phyloP scores from a whole-genome alignment of 2,888 invertebrate species.

The Phorcus lineatus region DNA sequence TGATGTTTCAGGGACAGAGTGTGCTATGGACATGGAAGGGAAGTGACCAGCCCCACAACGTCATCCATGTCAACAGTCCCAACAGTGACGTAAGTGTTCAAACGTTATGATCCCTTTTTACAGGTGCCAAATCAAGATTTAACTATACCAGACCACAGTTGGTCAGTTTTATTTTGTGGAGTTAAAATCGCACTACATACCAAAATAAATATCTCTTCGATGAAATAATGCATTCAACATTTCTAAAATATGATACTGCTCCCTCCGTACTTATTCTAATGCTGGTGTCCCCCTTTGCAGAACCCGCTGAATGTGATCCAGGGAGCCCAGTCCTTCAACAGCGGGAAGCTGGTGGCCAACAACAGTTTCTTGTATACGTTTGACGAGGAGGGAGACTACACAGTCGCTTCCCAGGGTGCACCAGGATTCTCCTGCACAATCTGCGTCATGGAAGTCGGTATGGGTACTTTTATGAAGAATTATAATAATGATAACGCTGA shows the following conservation, averaged over 20 bases:
- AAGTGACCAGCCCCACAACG: conserved; percentile 71
- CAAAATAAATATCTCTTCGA: too few relatives aligned
- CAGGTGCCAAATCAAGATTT: too few relatives aligned
- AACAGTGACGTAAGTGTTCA: conserved; percentile 69
- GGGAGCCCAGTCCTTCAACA: conserved; percentile 74
- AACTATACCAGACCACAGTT: too few relatives aligned
- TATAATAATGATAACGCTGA: too few relatives aligned
- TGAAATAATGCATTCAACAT: too few relatives aligned
- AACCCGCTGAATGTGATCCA: conserved; percentile 71
- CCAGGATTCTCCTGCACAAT: conserved; percentile 71
- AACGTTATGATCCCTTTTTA: too few relatives aligned
- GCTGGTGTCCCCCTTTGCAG: conserved; percentile 54
- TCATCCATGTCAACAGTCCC: conserved; percentile 73
- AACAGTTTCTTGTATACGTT: conserved; percentile 75
- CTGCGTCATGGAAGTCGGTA: conserved; percentile 67
- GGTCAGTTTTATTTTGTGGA: too few relatives aligned
- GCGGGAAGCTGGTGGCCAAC: conserved; percentile 70
- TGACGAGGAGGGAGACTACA: conserved; percentile 71
- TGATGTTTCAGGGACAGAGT: conserved; percentile 68
- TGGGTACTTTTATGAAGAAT: conserved; percentile 35
- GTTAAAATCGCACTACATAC: too few relatives aligned
- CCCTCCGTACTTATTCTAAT: too few relatives aligned
- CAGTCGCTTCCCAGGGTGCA: conserved; percentile 74
- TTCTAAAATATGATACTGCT: too few relatives aligned
- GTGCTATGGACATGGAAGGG: conserved; percentile 75